Percentiles rank a stretch among this genome's conserved stretches.
phyloP scores from a whole-genome alignment of 2,888 invertebrate species.

The Nemotelus nigrinus region DNA sequence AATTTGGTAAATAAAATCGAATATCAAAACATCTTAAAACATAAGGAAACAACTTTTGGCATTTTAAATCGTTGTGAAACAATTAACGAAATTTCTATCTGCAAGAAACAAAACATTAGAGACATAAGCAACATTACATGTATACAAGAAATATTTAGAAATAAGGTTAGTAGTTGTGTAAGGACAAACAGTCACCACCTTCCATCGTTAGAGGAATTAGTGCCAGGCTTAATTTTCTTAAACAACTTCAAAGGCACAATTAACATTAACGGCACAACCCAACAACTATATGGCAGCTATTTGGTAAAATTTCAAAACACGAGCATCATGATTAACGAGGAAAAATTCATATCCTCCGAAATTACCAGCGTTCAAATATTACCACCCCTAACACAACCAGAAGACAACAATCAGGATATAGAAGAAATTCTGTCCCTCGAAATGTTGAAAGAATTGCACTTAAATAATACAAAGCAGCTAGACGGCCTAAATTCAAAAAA shows the following conservation, averaged over 20 bases:
- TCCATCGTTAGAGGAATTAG: slow-evolving; percentile 38
- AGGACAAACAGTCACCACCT: slow-evolving; percentile 35
- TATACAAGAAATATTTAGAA: slow-evolving; percentile 28
- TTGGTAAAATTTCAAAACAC: slow-evolving; percentile 31
- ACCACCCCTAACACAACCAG: too few relatives aligned
- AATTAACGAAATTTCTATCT: slow-evolving; percentile 23
- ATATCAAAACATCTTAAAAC: slow-evolving; percentile 10
- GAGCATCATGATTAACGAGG: slow-evolving; percentile 16
- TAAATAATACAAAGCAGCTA: too few relatives aligned
- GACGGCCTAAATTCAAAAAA: too few relatives aligned
- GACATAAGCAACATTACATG: slow-evolving; percentile 29
- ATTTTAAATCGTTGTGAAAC: neutral
- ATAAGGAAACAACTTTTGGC: slow-evolving; percentile 15
- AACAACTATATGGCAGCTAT: slow-evolving; percentile 4
- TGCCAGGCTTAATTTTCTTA: slow-evolving; percentile 29
- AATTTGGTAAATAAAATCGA: slow-evolving; percentile 23
- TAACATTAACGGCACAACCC: slow-evolving; percentile 7
- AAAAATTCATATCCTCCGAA: slow-evolving; percentile 20
- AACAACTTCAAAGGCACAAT: slow-evolving; percentile 33
- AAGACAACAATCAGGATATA: too few relatives aligned
- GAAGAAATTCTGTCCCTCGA: too few relatives aligned
- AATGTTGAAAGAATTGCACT: too few relatives aligned
- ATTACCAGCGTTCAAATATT: too few relatives aligned
- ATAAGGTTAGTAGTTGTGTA: slow-evolving; percentile 10
- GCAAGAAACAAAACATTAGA: slow-evolving; percentile 32